Evolutionary conservation across 1,140 invertebrate species (phyloP), one percentile per base, ranked within the genome.

Genomic region (Parapsyche elsis): DNA sequence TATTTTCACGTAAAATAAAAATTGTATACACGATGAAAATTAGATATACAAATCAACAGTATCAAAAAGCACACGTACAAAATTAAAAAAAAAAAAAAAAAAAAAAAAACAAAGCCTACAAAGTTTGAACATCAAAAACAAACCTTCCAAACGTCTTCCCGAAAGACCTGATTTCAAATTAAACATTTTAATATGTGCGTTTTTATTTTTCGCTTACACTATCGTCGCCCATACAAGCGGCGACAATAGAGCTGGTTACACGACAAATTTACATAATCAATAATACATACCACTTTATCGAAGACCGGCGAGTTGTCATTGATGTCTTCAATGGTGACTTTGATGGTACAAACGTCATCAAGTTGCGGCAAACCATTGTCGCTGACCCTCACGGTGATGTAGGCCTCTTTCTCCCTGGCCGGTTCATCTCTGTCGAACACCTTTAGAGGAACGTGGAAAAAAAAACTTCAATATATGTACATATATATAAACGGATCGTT

Each of bases 281-380:
- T 30, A 7, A 84, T 80, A 88, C 87, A 88, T 84, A 89, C 87
- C 84, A 90, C 92, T 94, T 95, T 95, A 85, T 97, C 95, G 87
- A 97, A 96, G 70, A 94, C 92, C 0, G 96, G 95, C 1, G 89
- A 86, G 84, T 97, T 97, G 86, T 97, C 96, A 88, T 97, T 97
- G 83, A 95, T 92, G 88, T 97, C 96, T 85, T 92, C 91, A 81
- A 97, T 94, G 70, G 92, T 93, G 30, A 97, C 93, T 90, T 95
- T 96, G 84, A 97, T 94, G 4, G 94, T 95, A 86, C 96, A 97
- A 30, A 95, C 93, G 84, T 96, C 95, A 83, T 96, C 95, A 38
- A 97, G 88, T 30, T 93, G 91, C 0, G 95, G 95, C 83, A 91
- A 90, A 5, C 96, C 96, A 88, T 96, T 95, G 87, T 97, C 96